A percentile compares a stretch with the other conserved stretches of the same genome.
phyloP scores from a whole-genome alignment of 2,888 invertebrate genomes.

The Cremastinae sp. region DNA sequence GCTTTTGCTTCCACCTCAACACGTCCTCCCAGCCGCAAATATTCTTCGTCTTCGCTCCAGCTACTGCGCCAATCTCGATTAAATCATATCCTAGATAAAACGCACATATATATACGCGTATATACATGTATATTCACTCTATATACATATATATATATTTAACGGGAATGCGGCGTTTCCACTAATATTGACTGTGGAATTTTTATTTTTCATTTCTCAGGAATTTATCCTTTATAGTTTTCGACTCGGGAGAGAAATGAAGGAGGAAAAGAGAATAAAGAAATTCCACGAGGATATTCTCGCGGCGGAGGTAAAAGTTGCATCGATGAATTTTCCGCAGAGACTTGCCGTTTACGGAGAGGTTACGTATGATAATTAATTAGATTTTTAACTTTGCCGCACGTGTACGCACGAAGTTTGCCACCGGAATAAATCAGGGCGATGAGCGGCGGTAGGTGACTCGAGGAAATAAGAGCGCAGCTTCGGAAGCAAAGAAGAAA shows the following conservation, averaged over 20 bases:
- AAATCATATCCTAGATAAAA: constrained; percentile 32
- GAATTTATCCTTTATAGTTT: constrained; percentile 9
- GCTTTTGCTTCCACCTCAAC: constrained; percentile 36
- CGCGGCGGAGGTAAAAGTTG: neutral
- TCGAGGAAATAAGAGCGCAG: constrained; percentile 41
- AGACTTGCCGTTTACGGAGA: constrained; percentile 2
- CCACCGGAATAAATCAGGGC: constrained; percentile 53
- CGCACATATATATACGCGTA: neutral
- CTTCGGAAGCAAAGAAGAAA: constrained; percentile 29
- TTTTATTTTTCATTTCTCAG: neutral
- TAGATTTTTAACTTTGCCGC: constrained; percentile 53
- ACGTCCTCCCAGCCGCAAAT: constrained; percentile 38
- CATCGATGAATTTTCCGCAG: constrained; percentile 48
- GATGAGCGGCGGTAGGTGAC: constrained; percentile 10
- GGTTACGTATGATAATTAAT: constrained; percentile 54
- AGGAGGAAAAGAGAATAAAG: neutral
- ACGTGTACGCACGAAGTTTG: constrained; percentile 47
- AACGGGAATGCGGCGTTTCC: neutral
- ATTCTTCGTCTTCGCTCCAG: constrained; percentile 31
- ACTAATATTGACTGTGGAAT: constrained; percentile 21
- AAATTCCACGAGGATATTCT: neutral
- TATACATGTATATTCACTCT: no score
- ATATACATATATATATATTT: no score
- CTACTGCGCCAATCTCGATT: constrained; percentile 42
- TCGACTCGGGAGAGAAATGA: neutral